A percentile compares a stretch with the other conserved stretches of the same genome.
These are phyloP conservation scores for Calcarius ornatus DNA, from an alignment of 2,113 vertebrate species.

Conservation along the genomic window DNA sequence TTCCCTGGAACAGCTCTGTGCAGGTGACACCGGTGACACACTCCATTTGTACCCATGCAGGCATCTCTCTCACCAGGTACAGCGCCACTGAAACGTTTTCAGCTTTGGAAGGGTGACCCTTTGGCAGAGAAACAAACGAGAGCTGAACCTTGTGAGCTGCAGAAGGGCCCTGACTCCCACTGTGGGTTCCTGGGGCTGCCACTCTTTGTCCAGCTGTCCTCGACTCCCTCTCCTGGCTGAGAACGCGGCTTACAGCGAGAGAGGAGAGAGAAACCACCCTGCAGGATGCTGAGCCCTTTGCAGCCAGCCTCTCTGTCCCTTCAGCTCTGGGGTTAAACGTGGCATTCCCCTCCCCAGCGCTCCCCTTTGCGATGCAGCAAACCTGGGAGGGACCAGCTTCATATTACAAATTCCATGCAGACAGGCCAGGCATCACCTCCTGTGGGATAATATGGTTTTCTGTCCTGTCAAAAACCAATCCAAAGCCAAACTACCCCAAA, in stretches of 20 bases:
- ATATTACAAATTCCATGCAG: not conserved
- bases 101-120: not conserved
- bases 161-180: not conserved
- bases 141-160: not conserved
- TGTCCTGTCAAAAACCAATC: not conserved
- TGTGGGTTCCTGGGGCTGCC: not conserved
- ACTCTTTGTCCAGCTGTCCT: not conserved
- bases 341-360: not conserved
- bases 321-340: fast-evolving
- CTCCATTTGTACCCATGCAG: not conserved
- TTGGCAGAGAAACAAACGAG: not conserved
- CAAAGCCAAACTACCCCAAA: not conserved
- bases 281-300: not conserved
- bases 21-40: not conserved
- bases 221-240: conserved; percentile 55
- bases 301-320: fast-evolving
- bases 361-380: not conserved
- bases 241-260: not conserved
- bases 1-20: not conserved
- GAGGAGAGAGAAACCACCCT: too few relatives aligned
- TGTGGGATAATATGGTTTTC: fast-evolving
- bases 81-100: not conserved
- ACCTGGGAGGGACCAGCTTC: not conserved
- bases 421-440: not conserved
- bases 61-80: not conserved